These are phyloP conservation scores for Nasua narica DNA, from an alignment of 2,797 vertebrate species.

Conservation along the genomic window DNA sequence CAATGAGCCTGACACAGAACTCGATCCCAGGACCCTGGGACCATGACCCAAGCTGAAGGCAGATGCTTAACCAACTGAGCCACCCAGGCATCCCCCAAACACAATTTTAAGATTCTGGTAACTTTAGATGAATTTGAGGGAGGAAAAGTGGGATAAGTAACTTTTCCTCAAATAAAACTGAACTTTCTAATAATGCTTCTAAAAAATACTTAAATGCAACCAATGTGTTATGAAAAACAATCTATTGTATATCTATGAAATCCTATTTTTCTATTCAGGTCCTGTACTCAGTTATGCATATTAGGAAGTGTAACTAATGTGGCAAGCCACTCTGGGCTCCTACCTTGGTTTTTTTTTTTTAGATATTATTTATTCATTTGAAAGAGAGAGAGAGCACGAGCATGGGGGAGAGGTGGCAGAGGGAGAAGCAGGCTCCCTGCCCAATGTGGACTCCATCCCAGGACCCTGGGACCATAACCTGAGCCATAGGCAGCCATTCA, in stretches of 20 bases:
- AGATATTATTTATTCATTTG: too few relatives aligned
- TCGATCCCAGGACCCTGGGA: too few relatives aligned
- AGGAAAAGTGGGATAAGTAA: background rate
- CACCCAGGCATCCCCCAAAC: background rate
- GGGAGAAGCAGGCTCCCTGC: too few relatives aligned
- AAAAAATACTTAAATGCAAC: background rate
- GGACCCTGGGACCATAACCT: too few relatives aligned
- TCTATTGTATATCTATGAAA: background rate
- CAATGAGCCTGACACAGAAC: too few relatives aligned
- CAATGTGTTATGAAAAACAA: background rate
- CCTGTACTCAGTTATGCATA: background rate
- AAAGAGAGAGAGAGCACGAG: too few relatives aligned
- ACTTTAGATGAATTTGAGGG: slow-evolving; percentile 16
- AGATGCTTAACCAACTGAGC: too few relatives aligned
- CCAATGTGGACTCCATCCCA: too few relatives aligned
- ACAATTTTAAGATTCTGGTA: background rate
- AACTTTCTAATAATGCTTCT: slow-evolving; percentile 11
- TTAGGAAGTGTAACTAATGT: background rate
- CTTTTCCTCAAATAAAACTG: slow-evolving; percentile 8
- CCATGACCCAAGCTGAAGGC: too few relatives aligned
- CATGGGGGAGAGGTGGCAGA: too few relatives aligned
- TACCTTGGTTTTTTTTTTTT: background rate
- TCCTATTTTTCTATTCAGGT: background rate
- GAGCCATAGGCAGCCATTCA: too few relatives aligned
- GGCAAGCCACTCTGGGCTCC: background rate